Evolutionary conservation across 2,797 vertebrate genomes (phyloP).

Genomic region (Gambelia wislizenii): DNA sequence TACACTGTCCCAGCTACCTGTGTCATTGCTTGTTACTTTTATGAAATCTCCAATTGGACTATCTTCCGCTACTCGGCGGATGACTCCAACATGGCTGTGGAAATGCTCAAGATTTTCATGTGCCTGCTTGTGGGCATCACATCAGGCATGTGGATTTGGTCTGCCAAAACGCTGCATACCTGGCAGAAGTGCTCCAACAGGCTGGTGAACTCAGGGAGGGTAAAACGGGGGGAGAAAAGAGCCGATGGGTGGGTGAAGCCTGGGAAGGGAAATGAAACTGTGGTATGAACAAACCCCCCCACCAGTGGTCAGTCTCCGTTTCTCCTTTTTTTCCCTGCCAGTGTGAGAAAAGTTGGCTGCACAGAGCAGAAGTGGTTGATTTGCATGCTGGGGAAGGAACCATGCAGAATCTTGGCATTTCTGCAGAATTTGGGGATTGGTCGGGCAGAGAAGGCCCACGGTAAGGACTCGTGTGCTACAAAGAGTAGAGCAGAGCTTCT

Average conservation of each 20-base stretch:
- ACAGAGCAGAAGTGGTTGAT: conserved; percentile 30
- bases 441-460: conserved; percentile 46
- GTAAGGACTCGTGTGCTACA: conserved; percentile 36
- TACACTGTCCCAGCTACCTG: conserved; percentile 97
- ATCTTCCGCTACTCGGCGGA: conserved; percentile 88
- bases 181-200: conserved; percentile 96
- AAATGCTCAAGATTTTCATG: conserved; percentile 99
- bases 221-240: conserved; percentile 88
- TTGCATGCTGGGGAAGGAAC: background rate
- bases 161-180: conserved; percentile 96
- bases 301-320: accelerated
- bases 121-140: conserved; percentile 98
- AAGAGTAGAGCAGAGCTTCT: conserved; percentile 44
- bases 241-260: conserved; percentile 92
- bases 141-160: conserved; percentile 99
- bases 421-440: conserved; percentile 1
- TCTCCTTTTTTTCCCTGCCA: background rate
- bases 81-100: conserved; percentile 94
- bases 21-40: conserved; percentile 97
- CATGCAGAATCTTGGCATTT: conserved; percentile 35
- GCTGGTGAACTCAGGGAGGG: conserved; percentile 90
- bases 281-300: conserved; percentile 83
- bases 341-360: conserved; percentile 26
- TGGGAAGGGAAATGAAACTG: conserved; percentile 94
- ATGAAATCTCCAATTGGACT: conserved; percentile 95